phyloP scores from a whole-genome alignment of 2,797 vertebrate genomes.

The Xerus rutilus region DNA sequence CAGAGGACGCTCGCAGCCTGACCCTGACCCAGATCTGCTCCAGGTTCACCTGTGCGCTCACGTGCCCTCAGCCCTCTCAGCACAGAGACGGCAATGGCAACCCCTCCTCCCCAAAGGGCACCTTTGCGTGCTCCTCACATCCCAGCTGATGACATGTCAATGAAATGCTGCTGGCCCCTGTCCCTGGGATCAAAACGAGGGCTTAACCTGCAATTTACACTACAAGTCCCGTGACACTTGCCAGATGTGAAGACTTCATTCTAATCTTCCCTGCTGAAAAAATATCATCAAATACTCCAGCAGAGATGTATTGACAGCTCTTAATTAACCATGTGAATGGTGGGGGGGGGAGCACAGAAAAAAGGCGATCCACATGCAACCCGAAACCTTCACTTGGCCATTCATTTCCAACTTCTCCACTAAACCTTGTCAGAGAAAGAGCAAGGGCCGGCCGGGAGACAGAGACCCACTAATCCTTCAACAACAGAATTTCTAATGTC shows the following conservation, averaged over 20 bases:
- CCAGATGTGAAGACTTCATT: conserved; percentile 86
- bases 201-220: conserved; percentile 93
- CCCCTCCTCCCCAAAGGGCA: conserved; percentile 89
- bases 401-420: conserved; percentile 60
- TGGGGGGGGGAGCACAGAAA: neutral
- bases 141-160: conserved; percentile 90
- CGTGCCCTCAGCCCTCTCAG: conserved; percentile 91
- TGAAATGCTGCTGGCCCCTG: conserved; percentile 90
- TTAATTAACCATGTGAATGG: conserved; percentile 83
- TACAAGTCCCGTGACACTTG: conserved; percentile 89
- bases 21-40: conserved; percentile 51
- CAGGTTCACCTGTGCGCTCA: conserved; percentile 66
- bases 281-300: conserved; percentile 75
- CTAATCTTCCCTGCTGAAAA: conserved; percentile 81
- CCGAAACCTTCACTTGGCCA: conserved; percentile 65
- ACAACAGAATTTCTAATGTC: neutral
- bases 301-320: conserved; percentile 81
- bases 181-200: conserved; percentile 92
- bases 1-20: conserved; percentile 82
- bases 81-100: conserved; percentile 87
- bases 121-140: conserved; percentile 85
- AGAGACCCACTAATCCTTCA: neutral
- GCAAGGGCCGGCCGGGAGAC: neutral
- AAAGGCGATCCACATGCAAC: conserved; percentile 70
- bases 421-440: conserved; percentile 4